A percentile compares a stretch with the other conserved stretches of the same genome.
Conservation (phyloP, 2,888 invertebrate genomes). For the Nasonovia ribisnigri region DNA sequence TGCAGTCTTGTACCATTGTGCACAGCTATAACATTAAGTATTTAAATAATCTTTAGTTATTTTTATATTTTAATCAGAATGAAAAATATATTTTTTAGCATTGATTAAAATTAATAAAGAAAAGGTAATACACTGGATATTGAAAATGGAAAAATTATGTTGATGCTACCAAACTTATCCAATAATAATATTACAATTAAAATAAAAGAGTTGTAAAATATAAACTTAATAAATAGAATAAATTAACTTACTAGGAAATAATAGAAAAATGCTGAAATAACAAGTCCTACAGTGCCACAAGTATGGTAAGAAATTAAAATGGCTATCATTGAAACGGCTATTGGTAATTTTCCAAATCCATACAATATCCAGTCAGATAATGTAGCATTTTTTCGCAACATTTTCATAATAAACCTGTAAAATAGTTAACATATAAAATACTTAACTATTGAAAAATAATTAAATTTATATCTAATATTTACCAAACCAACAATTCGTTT, state of each 20-base stretch:
- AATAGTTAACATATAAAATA: not conserved
- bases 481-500: conserved; percentile 79
- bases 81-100: not conserved
- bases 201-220: not conserved
- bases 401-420: conserved; percentile 64
- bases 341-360: conserved; percentile 79
- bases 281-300: conserved; percentile 82
- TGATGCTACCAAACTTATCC: not conserved
- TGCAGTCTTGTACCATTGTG: conserved; percentile 66
- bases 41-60: not conserved
- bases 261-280: conserved; percentile 78
- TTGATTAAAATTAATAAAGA: too few species aligned
- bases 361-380: conserved; percentile 77
- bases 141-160: not conserved
- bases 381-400: conserved; percentile 69
- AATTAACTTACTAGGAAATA: conserved; percentile 76
- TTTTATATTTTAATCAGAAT: too few species aligned
- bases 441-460: not conserved
- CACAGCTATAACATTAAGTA: conserved; percentile 53
- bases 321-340: conserved; percentile 77
- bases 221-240: not conserved
- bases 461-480: conserved; percentile 67
- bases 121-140: not conserved
- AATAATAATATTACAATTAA: not conserved
- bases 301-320: conserved; percentile 77